phyloP scores from a whole-genome alignment of 2,113 vertebrate species.

The Oxyruncus cristatus region DNA sequence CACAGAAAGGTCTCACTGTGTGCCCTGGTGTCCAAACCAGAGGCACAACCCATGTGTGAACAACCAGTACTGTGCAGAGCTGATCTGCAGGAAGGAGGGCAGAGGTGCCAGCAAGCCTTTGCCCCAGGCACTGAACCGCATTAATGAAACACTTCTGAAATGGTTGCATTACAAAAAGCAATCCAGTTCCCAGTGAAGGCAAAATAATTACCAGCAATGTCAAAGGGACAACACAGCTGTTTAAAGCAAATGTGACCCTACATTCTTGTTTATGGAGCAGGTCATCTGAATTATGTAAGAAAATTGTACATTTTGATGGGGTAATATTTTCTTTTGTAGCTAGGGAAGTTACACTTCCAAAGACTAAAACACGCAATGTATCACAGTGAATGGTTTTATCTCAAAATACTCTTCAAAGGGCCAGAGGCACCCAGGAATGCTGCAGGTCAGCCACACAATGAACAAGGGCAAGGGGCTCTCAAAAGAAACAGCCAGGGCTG shows the following conservation, averaged over 20 bases:
- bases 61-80: background rate
- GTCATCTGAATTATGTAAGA: background rate
- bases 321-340: background rate
- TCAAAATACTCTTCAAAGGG: background rate
- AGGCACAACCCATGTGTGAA: accelerated
- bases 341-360: background rate
- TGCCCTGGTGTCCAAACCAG: background rate
- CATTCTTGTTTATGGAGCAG: background rate
- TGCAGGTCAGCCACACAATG: background rate
- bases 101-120: background rate
- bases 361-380: background rate
- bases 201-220: background rate
- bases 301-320: background rate
- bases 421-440: background rate
- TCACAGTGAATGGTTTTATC: background rate
- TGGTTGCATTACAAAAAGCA: background rate
- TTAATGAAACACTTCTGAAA: background rate
- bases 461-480: background rate
- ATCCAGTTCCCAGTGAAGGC: background rate
- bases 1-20: background rate
- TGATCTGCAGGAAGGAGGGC: background rate
- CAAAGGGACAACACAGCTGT: background rate
- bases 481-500: background rate
- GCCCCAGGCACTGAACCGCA: background rate
- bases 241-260: background rate